These are phyloP conservation scores for Syrista parreyssii DNA, from an alignment of 2,888 invertebrate species.

Conservation along the genomic window DNA sequence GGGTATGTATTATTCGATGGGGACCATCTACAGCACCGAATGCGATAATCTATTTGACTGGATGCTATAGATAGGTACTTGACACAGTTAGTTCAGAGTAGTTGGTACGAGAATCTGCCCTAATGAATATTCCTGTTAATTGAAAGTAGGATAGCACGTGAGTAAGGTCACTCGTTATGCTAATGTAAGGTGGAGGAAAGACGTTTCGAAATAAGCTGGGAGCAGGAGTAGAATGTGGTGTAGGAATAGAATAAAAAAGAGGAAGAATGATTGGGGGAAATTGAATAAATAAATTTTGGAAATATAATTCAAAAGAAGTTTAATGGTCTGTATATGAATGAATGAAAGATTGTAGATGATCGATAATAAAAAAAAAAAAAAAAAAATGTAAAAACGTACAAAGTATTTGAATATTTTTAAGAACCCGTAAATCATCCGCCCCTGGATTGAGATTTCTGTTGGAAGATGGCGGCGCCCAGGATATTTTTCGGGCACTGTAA, in stretches of 20 bases:
- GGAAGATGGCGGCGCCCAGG: background rate
- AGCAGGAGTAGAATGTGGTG: background rate
- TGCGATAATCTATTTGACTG: background rate
- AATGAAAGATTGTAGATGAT: too few relatives aligned
- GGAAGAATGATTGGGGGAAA: background rate
- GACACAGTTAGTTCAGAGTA: background rate
- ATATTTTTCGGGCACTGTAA: background rate
- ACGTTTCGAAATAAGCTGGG: background rate
- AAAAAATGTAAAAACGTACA: background rate
- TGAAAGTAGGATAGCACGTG: background rate
- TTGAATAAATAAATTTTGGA: background rate
- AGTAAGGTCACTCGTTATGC: background rate
- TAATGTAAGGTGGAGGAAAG: background rate
- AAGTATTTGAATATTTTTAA: background rate
- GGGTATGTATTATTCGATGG: background rate
- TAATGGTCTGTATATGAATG: too few relatives aligned
- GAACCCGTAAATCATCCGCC: background rate
- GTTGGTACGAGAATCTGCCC: background rate
- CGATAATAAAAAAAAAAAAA: too few relatives aligned
- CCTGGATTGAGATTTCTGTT: background rate
- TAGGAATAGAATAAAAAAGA: background rate
- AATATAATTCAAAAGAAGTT: too few relatives aligned
- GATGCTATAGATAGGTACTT: background rate
- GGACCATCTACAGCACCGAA: background rate
- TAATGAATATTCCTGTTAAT: background rate